Conservation (phyloP, 2,113 vertebrate species). For the Motacilla alba region DNA sequence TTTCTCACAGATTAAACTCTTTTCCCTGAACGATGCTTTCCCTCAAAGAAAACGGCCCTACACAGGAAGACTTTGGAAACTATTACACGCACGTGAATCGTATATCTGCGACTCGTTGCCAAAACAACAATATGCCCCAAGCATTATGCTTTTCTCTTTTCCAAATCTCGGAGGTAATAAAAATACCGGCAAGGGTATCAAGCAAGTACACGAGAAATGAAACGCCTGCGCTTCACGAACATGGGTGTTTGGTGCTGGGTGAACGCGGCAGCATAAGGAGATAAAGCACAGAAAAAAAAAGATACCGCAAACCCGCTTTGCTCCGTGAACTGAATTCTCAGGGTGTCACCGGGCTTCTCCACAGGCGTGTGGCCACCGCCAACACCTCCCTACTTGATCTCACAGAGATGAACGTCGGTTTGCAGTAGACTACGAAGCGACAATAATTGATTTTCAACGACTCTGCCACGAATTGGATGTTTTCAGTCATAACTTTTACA, state of each 20-base stretch:
- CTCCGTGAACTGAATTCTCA: too few species aligned
- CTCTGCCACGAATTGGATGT: neutral
- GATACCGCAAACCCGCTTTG: neutral
- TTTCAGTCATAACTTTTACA: neutral
- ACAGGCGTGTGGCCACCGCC: neutral
- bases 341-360: neutral
- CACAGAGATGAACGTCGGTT: neutral
- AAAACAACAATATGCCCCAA: neutral
- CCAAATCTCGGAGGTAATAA: neutral
- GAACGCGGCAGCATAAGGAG: neutral
- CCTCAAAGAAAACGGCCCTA: neutral
- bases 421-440: neutral
- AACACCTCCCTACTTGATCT: accelerated
- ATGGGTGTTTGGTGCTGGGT: neutral
- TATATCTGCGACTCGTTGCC: neutral
- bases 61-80: neutral
- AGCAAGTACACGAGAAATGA: neutral
- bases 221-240: neutral
- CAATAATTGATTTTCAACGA: neutral
- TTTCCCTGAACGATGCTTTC: neutral
- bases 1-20: neutral
- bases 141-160: neutral
- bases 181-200: neutral
- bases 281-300: accelerated
- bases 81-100: neutral